Conservation (phyloP, 2,888 invertebrate species). For the Tineola bisselliella region DNA sequence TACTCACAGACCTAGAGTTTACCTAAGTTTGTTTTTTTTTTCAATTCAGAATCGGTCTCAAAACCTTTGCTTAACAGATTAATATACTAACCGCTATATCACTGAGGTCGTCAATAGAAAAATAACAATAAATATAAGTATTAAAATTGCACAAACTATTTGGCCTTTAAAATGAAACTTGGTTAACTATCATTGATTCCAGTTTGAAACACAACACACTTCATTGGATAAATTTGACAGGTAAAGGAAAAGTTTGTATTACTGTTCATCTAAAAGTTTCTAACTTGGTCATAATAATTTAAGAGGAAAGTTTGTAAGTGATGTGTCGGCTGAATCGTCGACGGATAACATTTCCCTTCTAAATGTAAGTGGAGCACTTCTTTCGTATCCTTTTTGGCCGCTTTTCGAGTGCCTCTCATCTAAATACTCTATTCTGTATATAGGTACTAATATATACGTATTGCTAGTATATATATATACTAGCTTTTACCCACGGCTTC, state of each 20-base stretch:
- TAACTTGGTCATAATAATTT: constrained; percentile 15
- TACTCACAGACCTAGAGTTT: too few relatives aligned
- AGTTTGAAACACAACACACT: constrained; percentile 6
- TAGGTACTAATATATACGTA: too few relatives aligned
- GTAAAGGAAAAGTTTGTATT: constrained; percentile 14
- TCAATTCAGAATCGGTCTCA: too few relatives aligned
- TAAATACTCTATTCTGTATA: neutral
- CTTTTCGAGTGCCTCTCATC: neutral
- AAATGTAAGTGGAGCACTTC: constrained; percentile 1
- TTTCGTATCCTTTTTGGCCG: neutral
- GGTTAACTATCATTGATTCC: neutral
- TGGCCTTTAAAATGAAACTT: neutral
- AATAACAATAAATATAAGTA: too few relatives aligned
- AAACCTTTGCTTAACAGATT: too few relatives aligned
- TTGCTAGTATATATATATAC: too few relatives aligned
- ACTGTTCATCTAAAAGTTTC: constrained; percentile 14
- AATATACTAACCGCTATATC: too few relatives aligned
- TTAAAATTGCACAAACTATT: too few relatives aligned
- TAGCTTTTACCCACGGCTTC: too few relatives aligned
- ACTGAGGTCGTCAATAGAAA: too few relatives aligned
- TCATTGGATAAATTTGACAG: constrained; percentile 15
- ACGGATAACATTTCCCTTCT: constrained; percentile 1
- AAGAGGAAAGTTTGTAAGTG: constrained; percentile 14
- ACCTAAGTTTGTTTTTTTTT: too few relatives aligned
- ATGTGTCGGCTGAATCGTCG: constrained; percentile 10